Percentiles rank a stretch among this genome's conserved stretches.
phyloP scores from a whole-genome alignment of 2,113 vertebrate genomes.

The Thamnaconus septentrionalis region DNA sequence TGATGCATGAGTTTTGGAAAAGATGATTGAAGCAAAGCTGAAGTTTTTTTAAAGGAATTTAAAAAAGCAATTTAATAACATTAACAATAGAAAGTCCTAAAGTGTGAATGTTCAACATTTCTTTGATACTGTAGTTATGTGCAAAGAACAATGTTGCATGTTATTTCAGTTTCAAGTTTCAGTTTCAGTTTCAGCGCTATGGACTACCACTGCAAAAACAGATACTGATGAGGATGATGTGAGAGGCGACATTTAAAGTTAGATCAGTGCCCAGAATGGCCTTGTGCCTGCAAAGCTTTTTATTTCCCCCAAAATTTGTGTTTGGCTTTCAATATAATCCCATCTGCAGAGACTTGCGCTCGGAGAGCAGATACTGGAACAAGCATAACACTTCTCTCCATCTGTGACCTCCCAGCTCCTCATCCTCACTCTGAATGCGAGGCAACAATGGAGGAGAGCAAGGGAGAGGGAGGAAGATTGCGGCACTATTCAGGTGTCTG shows the following conservation, averaged over 20 bases:
- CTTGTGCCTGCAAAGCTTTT: constrained; percentile 66
- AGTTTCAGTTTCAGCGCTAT: too few species aligned
- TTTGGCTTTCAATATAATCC: constrained; percentile 67
- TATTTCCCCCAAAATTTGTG: constrained; percentile 60
- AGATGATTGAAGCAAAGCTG: too few species aligned
- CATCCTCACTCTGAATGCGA: constrained; percentile 59
- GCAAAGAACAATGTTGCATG: too few species aligned
- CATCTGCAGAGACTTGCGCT: constrained; percentile 71
- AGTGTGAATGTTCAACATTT: too few species aligned
- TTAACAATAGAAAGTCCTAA: too few species aligned
- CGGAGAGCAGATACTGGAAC: constrained; percentile 61
- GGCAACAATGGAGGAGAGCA: constrained; percentile 61
- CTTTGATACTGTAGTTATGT: too few species aligned
- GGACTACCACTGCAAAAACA: too few species aligned
- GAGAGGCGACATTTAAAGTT: constrained; percentile 50
- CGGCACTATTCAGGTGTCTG: constrained; percentile 56
- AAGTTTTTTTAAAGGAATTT: too few species aligned
- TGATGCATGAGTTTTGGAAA: too few species aligned
- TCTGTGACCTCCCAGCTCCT: constrained; percentile 70
- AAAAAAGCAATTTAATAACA: too few species aligned
- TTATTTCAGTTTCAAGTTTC: too few species aligned
- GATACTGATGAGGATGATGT: constrained; percentile 1
- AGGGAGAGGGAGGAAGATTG: constrained; percentile 58
- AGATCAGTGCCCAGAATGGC: constrained; percentile 42
- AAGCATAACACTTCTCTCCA: constrained; percentile 72